A percentile compares a stretch with the other conserved stretches of the same genome.
These are phyloP conservation scores for Leiothrix lutea DNA, from an alignment of 2,113 vertebrate genomes.

Conservation along the genomic window DNA sequence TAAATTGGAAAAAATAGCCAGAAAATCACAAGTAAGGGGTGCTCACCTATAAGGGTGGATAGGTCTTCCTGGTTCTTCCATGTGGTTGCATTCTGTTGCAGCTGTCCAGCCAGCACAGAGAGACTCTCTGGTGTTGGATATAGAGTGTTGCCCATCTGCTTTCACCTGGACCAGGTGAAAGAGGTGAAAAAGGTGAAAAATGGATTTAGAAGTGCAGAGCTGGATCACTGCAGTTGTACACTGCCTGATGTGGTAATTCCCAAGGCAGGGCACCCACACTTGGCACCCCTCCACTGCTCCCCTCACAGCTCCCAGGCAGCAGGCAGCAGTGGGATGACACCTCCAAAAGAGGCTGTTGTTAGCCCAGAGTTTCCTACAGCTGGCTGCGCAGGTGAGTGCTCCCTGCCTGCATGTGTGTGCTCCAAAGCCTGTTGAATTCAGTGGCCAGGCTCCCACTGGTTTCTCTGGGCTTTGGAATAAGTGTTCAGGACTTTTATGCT, in stretches of 20 bases:
- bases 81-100: rapidly evolving
- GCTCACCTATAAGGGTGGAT: neutral
- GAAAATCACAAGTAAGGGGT: neutral
- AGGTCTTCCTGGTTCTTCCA: neutral
- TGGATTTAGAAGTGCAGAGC: neutral
- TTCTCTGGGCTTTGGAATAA: neutral
- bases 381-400: neutral
- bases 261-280: neutral
- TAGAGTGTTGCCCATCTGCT: neutral
- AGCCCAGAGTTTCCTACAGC: neutral
- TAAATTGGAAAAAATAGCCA: neutral
- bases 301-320: neutral
- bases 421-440: neutral
- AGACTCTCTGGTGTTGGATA: neutral
- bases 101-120: neutral
- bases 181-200: neutral
- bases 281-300: neutral
- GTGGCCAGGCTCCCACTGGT: neutral
- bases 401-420: neutral
- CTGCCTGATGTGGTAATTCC: neutral
- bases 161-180: neutral
- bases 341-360: neutral
- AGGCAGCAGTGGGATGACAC: neutral
- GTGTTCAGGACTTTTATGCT: neutral
- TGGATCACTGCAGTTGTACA: neutral